phyloP scores from a whole-genome alignment of 2,888 invertebrate species.

The Campaea margaritaria region DNA sequence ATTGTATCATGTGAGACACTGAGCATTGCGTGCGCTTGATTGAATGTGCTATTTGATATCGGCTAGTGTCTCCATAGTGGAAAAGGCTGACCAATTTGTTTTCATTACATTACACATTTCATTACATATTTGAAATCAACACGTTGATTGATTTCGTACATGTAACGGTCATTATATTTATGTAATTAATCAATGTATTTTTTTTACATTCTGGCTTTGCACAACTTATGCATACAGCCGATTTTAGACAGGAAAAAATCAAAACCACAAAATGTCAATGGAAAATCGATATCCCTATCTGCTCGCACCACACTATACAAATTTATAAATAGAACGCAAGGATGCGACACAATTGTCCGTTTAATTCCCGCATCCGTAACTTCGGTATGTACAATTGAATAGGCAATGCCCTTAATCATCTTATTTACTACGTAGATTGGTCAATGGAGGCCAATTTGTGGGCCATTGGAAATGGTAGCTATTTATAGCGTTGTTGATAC shows the following conservation, averaged over 20 bases:
- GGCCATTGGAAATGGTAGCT: constrained; percentile 22
- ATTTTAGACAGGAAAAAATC: no score
- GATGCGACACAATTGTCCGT: constrained; percentile 15
- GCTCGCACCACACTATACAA: not conserved
- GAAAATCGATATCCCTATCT: no score
- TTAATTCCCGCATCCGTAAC: constrained; percentile 35
- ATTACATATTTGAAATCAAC: no score
- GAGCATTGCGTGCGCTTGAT: constrained; percentile 6
- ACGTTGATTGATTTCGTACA: no score
- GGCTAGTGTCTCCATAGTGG: not conserved
- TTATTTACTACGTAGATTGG: constrained; percentile 40
- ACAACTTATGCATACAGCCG: no score
- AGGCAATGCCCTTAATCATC: constrained; percentile 32
- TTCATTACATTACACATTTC: no score
- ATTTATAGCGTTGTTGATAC: constrained; percentile 27
- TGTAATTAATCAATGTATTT: no score
- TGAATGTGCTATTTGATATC: constrained; percentile 2
- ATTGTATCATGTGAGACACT: constrained; percentile 13
- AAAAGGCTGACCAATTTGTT: not conserved
- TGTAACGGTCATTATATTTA: no score
- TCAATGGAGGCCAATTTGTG: constrained; percentile 38
- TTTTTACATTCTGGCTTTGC: no score
- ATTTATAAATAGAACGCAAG: constrained; percentile 30
- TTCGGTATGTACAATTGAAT: constrained; percentile 24
- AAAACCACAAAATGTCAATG: no score